phyloP scores from a whole-genome alignment of 2,113 vertebrate genomes.

The Nothobranchius furzeri region DNA sequence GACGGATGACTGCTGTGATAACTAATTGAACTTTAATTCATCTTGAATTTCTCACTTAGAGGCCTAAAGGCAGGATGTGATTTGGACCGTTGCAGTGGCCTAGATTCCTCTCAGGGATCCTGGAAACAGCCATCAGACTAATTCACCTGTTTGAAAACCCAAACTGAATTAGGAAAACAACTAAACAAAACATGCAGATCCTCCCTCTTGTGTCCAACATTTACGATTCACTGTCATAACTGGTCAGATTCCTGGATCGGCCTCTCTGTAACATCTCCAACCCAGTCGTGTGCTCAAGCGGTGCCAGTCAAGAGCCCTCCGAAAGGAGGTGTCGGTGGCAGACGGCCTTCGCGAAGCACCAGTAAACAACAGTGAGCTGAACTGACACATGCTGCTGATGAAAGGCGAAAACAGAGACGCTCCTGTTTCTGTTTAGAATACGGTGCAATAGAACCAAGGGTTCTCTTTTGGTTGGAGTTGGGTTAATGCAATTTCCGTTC shows the following conservation, averaged over 20 bases:
- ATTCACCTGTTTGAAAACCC: constrained; percentile 38
- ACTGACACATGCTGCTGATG: constrained; percentile 75
- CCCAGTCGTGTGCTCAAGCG: constrained; percentile 41
- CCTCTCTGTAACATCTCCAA: constrained; percentile 47
- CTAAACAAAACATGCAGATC: constrained; percentile 22
- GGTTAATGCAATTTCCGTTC: constrained; percentile 83
- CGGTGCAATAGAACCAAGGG: constrained; percentile 53
- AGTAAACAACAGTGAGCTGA: constrained; percentile 75
- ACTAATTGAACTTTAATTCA: constrained; percentile 81
- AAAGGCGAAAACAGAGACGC: constrained; percentile 60
- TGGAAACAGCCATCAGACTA: constrained; percentile 36
- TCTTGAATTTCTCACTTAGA: constrained; percentile 60
- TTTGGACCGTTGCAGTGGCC: constrained; percentile 57
- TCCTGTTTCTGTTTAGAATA: constrained; percentile 70
- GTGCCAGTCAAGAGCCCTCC: constrained; percentile 52
- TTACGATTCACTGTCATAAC: constrained; percentile 33
- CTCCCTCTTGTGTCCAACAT: constrained; percentile 9
- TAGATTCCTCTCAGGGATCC: constrained; percentile 62
- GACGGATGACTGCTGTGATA: constrained; percentile 64
- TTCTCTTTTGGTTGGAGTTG: constrained; percentile 70
- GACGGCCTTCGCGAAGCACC: constrained; percentile 63
- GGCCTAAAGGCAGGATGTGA: constrained; percentile 60
- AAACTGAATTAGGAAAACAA: constrained; percentile 34
- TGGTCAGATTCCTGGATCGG: constrained; percentile 42
- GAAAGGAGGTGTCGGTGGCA: constrained; percentile 72